phyloP scores from a whole-genome alignment of 2,113 vertebrate species.

The Sylvia atricapilla region DNA sequence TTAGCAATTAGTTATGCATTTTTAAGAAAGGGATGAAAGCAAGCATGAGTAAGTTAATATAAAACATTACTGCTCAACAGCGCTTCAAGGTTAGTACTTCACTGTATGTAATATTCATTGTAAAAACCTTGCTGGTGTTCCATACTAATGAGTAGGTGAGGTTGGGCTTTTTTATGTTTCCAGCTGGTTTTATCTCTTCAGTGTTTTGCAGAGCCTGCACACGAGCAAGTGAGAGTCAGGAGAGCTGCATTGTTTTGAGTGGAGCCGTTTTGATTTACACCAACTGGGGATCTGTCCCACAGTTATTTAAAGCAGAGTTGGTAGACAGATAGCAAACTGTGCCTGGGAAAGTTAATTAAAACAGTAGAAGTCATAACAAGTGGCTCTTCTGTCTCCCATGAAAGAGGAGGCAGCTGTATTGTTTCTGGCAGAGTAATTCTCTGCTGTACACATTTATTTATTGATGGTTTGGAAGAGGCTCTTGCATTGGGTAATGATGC shows the following conservation, averaged over 20 bases:
- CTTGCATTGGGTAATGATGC: not conserved
- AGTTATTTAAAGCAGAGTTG: slow-evolving; percentile 31
- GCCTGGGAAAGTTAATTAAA: slow-evolving; percentile 59
- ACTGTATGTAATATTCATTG: slow-evolving; percentile 32
- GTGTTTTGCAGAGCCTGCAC: not conserved
- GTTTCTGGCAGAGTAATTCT: slow-evolving; percentile 57
- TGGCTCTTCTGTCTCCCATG: slow-evolving; percentile 20
- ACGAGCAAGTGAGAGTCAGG: not conserved
- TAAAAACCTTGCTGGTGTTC: slow-evolving; percentile 22
- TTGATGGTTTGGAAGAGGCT: slow-evolving; percentile 31
- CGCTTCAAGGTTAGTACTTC: slow-evolving; percentile 48
- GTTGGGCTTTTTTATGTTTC: not conserved
- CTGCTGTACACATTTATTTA: slow-evolving; percentile 20
- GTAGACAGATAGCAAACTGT: not conserved
- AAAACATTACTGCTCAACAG: slow-evolving; percentile 27
- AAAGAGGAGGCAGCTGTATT: slow-evolving; percentile 45
- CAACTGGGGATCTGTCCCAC: not conserved
- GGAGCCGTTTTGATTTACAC: not conserved
- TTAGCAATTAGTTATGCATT: slow-evolving; percentile 59
- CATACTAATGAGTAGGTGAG: slow-evolving; percentile 41
- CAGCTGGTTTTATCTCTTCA: slow-evolving; percentile 8
- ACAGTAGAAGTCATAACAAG: slow-evolving; percentile 19
- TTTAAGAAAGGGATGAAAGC: slow-evolving; percentile 44
- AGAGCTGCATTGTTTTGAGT: not conserved
- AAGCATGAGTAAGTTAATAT: slow-evolving; percentile 44